A percentile compares a stretch with the other conserved stretches of the same genome.
Evolutionary conservation across 2,113 vertebrate species (phyloP).

Genomic region (Henicopernis longicauda): DNA sequence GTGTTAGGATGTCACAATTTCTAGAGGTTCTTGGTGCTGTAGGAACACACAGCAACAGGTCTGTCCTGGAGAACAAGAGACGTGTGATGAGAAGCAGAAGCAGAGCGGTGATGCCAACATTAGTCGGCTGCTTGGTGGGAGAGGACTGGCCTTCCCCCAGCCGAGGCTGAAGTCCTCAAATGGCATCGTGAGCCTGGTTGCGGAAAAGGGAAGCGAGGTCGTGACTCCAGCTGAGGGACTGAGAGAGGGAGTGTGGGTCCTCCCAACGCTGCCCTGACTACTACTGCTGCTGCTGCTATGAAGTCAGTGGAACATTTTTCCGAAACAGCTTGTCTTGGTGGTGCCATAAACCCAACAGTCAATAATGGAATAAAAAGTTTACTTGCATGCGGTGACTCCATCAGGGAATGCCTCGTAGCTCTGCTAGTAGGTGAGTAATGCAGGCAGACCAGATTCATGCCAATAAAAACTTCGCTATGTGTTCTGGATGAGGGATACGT

Average conservation of each 20-base stretch:
- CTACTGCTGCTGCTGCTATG: not conserved
- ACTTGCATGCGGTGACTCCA: not conserved
- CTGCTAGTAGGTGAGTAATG: not conserved
- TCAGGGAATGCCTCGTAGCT: not conserved
- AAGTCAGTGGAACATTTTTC: not conserved
- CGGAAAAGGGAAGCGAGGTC: not conserved
- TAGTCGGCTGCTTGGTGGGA: not conserved
- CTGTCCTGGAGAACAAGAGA: not conserved
- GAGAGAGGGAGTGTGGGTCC: not conserved
- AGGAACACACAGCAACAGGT: not conserved
- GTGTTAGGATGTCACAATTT: not conserved
- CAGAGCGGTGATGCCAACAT: not conserved
- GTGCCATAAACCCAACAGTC: not conserved
- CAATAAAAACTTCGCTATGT: not conserved
- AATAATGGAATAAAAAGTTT: not conserved
- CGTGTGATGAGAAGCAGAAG: not conserved
- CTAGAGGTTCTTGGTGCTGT: not conserved
- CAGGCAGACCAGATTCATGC: not conserved
- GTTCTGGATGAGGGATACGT: not conserved
- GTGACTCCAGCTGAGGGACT: not conserved
- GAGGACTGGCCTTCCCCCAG: not conserved
- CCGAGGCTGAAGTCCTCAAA: not conserved
- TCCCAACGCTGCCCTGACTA: not conserved
- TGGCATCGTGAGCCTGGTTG: fast-evolving
- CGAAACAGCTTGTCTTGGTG: not conserved